Percentiles rank a stretch among this genome's conserved stretches.
These are phyloP conservation scores for Zophobas atratus DNA, from an alignment of 1,140 invertebrate genomes.

Conservation along the genomic window DNA sequence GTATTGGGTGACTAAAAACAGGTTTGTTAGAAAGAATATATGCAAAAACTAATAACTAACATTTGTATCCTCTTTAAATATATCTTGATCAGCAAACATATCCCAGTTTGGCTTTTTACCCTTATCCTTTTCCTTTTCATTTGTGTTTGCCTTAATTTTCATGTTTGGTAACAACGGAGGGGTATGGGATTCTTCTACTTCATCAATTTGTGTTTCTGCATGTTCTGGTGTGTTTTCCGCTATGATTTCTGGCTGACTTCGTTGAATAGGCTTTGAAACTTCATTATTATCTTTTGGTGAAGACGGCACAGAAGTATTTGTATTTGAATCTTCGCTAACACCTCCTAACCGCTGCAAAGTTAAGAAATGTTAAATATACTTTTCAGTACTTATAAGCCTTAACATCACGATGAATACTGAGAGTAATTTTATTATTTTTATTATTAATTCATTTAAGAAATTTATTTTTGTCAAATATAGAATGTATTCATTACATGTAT, in stretches of 20 bases:
- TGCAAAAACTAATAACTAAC: constrained; percentile 74
- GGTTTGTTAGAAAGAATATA: constrained; percentile 5
- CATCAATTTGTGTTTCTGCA: constrained; percentile 59
- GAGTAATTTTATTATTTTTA: too few species aligned
- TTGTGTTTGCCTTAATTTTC: constrained; percentile 60
- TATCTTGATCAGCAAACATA: constrained; percentile 93
- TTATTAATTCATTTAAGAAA: too few species aligned
- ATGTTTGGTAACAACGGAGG: constrained; percentile 66
- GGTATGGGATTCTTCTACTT: constrained; percentile 66
- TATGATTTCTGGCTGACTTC: constrained; percentile 43
- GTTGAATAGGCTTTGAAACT: background rate
- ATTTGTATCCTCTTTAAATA: constrained; percentile 86
- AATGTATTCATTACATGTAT: too few species aligned
- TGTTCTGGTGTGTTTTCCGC: constrained; percentile 56
- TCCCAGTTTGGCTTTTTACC: constrained; percentile 80
- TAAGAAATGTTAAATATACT: constrained; percentile 30
- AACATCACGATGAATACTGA: too few species aligned
- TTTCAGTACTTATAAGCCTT: background rate
- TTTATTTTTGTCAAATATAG: too few species aligned
- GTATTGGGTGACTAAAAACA: constrained; percentile 78
- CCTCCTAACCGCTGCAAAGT: constrained; percentile 72
- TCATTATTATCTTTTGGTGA: constrained; percentile 48
- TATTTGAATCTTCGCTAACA: constrained; percentile 74
- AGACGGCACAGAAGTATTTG: constrained; percentile 56
- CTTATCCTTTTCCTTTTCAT: constrained; percentile 64